phyloP scores from a whole-genome alignment of 2,113 vertebrate genomes.

The Chlamydotis undulata region DNA sequence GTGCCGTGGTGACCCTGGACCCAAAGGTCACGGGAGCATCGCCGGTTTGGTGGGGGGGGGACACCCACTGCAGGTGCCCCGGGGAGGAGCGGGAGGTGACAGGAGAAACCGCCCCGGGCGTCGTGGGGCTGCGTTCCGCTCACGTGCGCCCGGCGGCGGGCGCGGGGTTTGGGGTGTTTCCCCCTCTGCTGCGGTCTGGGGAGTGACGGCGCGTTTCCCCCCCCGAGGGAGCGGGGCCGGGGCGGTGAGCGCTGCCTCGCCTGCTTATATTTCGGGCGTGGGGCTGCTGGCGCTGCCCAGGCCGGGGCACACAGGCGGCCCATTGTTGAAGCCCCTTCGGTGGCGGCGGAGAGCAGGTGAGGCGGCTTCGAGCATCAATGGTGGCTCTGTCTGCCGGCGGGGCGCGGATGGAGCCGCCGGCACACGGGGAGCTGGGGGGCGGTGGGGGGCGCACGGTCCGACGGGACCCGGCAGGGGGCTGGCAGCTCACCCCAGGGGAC shows the following conservation, averaged over 20 bases:
- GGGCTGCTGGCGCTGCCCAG: conserved; percentile 35
- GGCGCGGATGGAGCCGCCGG: background rate
- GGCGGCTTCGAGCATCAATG: conserved; percentile 27
- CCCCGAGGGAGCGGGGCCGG: background rate
- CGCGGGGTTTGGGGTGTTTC: background rate
- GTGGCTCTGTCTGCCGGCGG: conserved; percentile 12
- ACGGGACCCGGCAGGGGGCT: background rate
- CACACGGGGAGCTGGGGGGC: background rate
- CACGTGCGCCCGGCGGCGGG: background rate
- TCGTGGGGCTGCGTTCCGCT: background rate
- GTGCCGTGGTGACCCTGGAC: background rate
- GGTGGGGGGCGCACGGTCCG: background rate
- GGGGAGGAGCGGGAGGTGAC: background rate
- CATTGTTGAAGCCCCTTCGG: conserved; percentile 51
- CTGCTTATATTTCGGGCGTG: conserved; percentile 61
- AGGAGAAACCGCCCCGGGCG: background rate
- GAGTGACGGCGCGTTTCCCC: background rate
- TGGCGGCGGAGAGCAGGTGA: conserved; percentile 25
- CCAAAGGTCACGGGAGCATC: background rate
- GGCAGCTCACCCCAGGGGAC: background rate
- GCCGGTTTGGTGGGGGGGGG: background rate
- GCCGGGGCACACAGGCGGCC: conserved; percentile 49
- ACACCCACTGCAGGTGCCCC: background rate
- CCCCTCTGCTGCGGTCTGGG: background rate
- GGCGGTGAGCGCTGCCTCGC: background rate